These are phyloP conservation scores for Laothoe populi DNA, from an alignment of 2,888 invertebrate species.

Conservation along the genomic window DNA sequence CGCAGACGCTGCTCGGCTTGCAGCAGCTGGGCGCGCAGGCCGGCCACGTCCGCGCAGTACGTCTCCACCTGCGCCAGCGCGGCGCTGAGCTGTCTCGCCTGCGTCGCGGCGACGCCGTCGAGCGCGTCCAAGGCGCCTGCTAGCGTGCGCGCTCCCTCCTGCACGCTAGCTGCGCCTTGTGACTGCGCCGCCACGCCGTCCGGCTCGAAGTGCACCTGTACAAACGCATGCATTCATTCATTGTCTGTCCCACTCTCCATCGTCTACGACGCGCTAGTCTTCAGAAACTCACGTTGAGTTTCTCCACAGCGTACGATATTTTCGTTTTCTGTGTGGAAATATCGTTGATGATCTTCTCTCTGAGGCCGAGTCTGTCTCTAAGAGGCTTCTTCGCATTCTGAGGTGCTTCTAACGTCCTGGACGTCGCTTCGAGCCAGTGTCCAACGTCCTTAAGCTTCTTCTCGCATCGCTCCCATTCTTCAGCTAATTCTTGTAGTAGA, in stretches of 20 bases:
- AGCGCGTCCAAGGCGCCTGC: slow-evolving; percentile 88
- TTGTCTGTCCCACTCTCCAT: neutral
- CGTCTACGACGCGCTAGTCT: slow-evolving; percentile 7
- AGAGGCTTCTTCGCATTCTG: slow-evolving; percentile 94
- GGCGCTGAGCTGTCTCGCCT: slow-evolving; percentile 88
- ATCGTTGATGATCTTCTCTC: slow-evolving; percentile 95
- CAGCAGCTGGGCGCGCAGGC: slow-evolving; percentile 92
- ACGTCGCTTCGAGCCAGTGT: slow-evolving; percentile 95
- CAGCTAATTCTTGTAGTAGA: slow-evolving; percentile 94
- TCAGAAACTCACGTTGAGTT: slow-evolving; percentile 89
- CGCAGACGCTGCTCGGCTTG: slow-evolving; percentile 95
- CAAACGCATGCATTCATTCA: slow-evolving; percentile 19
- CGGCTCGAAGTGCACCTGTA: slow-evolving; percentile 93
- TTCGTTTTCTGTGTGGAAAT: slow-evolving; percentile 95
- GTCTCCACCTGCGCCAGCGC: slow-evolving; percentile 94
- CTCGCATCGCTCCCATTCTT: slow-evolving; percentile 98
- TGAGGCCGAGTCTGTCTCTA: slow-evolving; percentile 92
- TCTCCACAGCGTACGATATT: slow-evolving; percentile 94
- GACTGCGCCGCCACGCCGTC: slow-evolving; percentile 92
- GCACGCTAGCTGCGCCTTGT: slow-evolving; percentile 88
- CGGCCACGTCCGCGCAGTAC: slow-evolving; percentile 94
- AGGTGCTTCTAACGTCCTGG: slow-evolving; percentile 89
- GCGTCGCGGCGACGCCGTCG: slow-evolving; percentile 85
- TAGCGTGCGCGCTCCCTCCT: slow-evolving; percentile 89
- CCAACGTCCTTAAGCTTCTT: slow-evolving; percentile 95